Evolutionary conservation across 2,888 invertebrate genomes (phyloP).

Genomic region (Lithophane leautieri): DNA sequence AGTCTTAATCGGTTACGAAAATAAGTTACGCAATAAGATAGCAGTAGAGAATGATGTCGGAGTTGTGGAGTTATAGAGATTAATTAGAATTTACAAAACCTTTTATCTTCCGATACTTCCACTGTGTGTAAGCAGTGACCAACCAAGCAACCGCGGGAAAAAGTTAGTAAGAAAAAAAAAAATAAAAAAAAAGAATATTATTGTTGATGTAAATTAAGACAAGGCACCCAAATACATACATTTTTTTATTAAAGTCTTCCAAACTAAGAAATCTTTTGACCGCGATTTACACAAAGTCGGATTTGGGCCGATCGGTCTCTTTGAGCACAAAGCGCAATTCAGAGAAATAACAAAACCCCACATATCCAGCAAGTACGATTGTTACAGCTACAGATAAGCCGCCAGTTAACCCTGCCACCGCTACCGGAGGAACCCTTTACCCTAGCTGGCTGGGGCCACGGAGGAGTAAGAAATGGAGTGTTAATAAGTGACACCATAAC

Average conservation of each 20-base stretch:
- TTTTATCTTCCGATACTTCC: neutral
- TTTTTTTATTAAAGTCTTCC: neutral
- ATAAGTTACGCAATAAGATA: no score
- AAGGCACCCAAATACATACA: no score
- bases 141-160: neutral
- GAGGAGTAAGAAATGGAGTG: constrained; percentile 27
- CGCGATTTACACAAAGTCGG: neutral
- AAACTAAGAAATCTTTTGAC: neutral
- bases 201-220: neutral
- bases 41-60: neutral
- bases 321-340: constrained; percentile 14
- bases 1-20: no score
- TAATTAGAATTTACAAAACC: neutral
- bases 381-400: constrained; percentile 48
- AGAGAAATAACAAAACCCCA: constrained; percentile 30
- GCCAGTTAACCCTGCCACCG: constrained; percentile 30
- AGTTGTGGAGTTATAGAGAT: neutral
- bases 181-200: no score
- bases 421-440: constrained; percentile 23
- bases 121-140: neutral
- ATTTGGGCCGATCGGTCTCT: neutral
- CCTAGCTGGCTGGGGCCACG: neutral
- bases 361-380: constrained; percentile 11
- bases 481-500: no score
- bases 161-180: neutral